phyloP scores from a whole-genome alignment of 2,888 invertebrate genomes.

The Gastrophysa polygoni region DNA sequence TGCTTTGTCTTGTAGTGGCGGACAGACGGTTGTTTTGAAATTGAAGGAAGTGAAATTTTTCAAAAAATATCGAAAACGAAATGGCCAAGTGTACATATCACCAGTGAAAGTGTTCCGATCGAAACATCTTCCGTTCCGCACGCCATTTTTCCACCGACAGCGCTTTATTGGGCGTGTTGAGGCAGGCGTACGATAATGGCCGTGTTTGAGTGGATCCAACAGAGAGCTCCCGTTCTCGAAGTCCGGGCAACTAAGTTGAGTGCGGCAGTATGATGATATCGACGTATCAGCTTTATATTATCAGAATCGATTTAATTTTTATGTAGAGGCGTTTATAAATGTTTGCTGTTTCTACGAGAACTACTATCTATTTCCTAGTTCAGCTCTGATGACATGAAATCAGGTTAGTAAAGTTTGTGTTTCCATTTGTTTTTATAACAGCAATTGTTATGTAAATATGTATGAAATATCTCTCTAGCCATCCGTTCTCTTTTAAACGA shows the following conservation, averaged over 20 bases:
- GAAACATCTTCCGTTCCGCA: slow-evolving; percentile 10
- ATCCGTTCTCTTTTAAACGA: neutral
- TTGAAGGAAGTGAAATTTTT: slow-evolving; percentile 47
- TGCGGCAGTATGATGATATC: slow-evolving; percentile 33
- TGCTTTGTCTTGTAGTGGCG: slow-evolving; percentile 50
- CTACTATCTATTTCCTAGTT: neutral
- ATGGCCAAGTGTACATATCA: slow-evolving; percentile 8
- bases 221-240: slow-evolving; percentile 32
- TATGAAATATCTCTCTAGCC: neutral
- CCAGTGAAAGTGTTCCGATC: slow-evolving; percentile 10
- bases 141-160: slow-evolving; percentile 13
- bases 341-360: neutral
- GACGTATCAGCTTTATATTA: slow-evolving; percentile 38
- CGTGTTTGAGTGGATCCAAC: slow-evolving; percentile 44
- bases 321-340: slow-evolving; percentile 7
- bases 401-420: slow-evolving; percentile 32
- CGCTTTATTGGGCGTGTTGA: slow-evolving; percentile 48
- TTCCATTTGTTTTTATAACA: neutral
- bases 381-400: slow-evolving; percentile 22
- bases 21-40: slow-evolving; percentile 53
- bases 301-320: slow-evolving; percentile 8
- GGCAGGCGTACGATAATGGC: slow-evolving; percentile 51
- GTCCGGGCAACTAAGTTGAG: slow-evolving; percentile 29
- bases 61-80: slow-evolving; percentile 27
- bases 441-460: slow-evolving; percentile 23